Percentiles rank a stretch among this genome's conserved stretches.
phyloP scores from a whole-genome alignment of 1,140 invertebrate genomes.

The Scaptomyza graminum region DNA sequence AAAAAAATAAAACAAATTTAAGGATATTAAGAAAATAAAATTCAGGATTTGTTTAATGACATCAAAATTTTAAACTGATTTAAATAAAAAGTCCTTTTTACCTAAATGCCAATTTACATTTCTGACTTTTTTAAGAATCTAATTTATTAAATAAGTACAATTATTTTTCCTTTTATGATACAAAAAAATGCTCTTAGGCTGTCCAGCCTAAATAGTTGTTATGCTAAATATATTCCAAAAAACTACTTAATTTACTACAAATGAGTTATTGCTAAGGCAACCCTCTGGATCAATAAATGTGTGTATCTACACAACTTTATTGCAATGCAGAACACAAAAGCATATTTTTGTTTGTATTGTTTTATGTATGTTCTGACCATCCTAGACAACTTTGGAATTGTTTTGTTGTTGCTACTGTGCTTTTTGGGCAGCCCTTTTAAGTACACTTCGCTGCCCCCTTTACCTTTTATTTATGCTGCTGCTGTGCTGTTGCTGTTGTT shows the following conservation, averaged over 20 bases:
- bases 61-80: too few species aligned
- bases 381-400: constrained; percentile 24
- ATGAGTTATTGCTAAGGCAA: neutral
- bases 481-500: constrained; percentile 7
- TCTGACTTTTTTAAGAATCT: too few species aligned
- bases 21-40: too few species aligned
- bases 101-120: too few species aligned
- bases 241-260: neutral
- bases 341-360: constrained; percentile 35
- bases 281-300: constrained; percentile 35
- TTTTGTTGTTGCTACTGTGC: constrained; percentile 28
- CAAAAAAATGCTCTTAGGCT: too few species aligned
- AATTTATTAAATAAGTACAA: too few species aligned
- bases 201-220: too few species aligned
- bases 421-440: constrained; percentile 33
- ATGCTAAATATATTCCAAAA: too few species aligned
- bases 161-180: too few species aligned
- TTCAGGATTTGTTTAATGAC: too few species aligned
- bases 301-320: constrained; percentile 40
- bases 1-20: too few species aligned
- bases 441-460: constrained; percentile 11
- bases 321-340: constrained; percentile 28
- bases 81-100: too few species aligned
- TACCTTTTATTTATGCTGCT: neutral
- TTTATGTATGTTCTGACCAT: constrained; percentile 27